A percentile compares a stretch with the other conserved stretches of the same genome.
These are phyloP conservation scores for Furnarius figulus DNA, from an alignment of 2,113 vertebrate species.

Conservation along the genomic window DNA sequence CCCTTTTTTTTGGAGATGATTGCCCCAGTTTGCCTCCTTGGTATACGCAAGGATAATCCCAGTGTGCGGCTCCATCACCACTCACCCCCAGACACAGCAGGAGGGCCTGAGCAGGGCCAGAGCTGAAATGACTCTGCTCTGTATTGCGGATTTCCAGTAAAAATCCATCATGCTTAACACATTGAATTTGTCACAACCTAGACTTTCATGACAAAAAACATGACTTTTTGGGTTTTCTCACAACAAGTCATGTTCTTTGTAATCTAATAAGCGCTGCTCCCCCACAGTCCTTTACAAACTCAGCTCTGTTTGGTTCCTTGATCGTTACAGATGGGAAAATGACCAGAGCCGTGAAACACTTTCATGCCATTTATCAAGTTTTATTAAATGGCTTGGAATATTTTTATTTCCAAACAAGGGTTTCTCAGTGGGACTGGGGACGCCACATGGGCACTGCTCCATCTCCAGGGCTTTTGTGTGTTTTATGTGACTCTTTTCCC, in stretches of 20 bases:
- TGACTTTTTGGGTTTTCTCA: conserved; percentile 55
- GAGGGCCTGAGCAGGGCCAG: background rate
- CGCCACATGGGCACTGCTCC: background rate
- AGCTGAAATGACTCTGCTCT: background rate
- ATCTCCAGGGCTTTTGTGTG: background rate
- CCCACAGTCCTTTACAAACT: conserved; percentile 42
- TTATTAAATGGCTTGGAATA: conserved; percentile 53
- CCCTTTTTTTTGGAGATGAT: background rate
- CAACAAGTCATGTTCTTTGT: conserved; percentile 63
- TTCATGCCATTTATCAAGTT: conserved; percentile 54
- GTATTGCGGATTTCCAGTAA: conserved; percentile 38
- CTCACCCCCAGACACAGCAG: background rate
- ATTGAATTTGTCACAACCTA: conserved; percentile 43
- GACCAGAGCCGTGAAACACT: conserved; percentile 57
- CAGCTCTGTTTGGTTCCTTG: conserved; percentile 34
- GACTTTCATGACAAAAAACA: conserved; percentile 59
- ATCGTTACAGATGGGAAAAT: conserved; percentile 47
- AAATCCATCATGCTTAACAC: conserved; percentile 54
- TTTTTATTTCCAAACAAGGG: conserved; percentile 50
- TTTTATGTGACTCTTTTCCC: background rate
- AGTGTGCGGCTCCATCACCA: background rate
- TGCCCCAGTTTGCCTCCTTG: background rate
- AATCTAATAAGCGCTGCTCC: conserved; percentile 42
- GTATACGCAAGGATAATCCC: background rate
- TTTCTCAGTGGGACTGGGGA: conserved; percentile 22